These are phyloP conservation scores for Liposcelis brunnea DNA, from an alignment of 2,888 invertebrate genomes.

Conservation along the genomic window DNA sequence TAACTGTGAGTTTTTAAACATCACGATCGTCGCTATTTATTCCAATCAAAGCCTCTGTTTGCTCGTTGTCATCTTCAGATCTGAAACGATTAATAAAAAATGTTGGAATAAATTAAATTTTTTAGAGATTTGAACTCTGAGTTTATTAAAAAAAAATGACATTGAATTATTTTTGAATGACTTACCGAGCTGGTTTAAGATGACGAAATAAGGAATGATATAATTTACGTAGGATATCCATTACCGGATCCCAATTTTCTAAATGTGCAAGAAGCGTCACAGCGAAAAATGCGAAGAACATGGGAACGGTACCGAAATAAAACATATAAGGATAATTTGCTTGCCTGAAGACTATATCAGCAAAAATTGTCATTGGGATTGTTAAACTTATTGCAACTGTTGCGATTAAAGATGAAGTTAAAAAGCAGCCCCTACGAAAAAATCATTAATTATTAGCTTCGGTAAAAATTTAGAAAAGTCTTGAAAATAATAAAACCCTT, in stretches of 20 bases:
- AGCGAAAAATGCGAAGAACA: conserved; percentile 55
- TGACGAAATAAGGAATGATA: conserved; percentile 29
- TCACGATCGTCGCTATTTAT: conserved; percentile 38
- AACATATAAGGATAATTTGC: conserved; percentile 51
- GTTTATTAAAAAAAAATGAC: not conserved
- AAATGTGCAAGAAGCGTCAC: conserved; percentile 53
- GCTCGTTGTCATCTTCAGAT: conserved; percentile 40
- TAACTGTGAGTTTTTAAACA: conserved; percentile 25
- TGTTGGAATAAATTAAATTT: no score
- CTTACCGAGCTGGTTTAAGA: no score
- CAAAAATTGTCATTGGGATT: conserved; percentile 76
- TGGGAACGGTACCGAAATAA: conserved; percentile 60
- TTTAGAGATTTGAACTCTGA: not conserved
- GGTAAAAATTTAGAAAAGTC: no score
- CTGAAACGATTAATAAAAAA: conserved; percentile 28
- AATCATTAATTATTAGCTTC: no score
- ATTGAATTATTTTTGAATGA: not conserved
- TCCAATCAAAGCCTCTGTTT: conserved; percentile 48
- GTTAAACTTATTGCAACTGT: conserved; percentile 71
- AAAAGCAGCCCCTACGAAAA: conserved; percentile 68
- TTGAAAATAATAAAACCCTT: no score
- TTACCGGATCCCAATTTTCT: conserved; percentile 67
- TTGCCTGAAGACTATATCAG: conserved; percentile 56
- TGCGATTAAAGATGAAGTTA: conserved; percentile 81
- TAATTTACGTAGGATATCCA: conserved; percentile 34